These are phyloP conservation scores for Anableps anableps DNA, from an alignment of 2,797 vertebrate species.

Conservation along the genomic window DNA sequence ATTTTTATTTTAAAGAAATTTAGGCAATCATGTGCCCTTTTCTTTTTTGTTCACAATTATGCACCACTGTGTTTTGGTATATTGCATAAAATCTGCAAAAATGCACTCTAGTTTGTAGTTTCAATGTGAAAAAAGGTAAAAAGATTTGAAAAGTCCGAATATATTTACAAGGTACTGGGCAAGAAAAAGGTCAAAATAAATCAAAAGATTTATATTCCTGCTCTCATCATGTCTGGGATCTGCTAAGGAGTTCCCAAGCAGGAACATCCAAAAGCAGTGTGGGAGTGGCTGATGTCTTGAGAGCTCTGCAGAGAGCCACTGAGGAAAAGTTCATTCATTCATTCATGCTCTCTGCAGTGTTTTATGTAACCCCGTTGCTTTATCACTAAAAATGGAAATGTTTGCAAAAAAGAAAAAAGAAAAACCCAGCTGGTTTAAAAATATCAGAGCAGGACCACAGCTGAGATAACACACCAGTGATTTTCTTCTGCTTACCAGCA, in stretches of 20 bases:
- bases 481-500: conserved; percentile 10
- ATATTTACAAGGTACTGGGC: conserved; percentile 25
- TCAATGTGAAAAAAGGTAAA: background rate
- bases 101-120: background rate
- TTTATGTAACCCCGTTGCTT: conserved; percentile 60
- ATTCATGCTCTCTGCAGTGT: conserved; percentile 63
- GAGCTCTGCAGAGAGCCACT: conserved; percentile 35
- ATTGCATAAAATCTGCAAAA: background rate
- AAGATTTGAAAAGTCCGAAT: conserved; percentile 27
- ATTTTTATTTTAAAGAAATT: background rate
- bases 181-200: background rate
- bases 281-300: conserved; percentile 41
- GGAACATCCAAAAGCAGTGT: conserved; percentile 58
- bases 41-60: background rate
- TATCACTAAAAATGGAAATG: conserved; percentile 75
- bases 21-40: background rate
- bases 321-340: conserved; percentile 62
- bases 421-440: conserved; percentile 53
- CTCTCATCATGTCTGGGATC: conserved; percentile 46
- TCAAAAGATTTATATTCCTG: conserved; percentile 15
- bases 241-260: conserved; percentile 37
- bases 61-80: background rate
- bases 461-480: conserved; percentile 43
- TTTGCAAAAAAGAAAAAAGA: conserved; percentile 22
- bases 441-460: conserved; percentile 43